Base-by-base conservation (phyloP, 92 coral and sea anemone species). In the Epizoanthus stellaris region DNA sequence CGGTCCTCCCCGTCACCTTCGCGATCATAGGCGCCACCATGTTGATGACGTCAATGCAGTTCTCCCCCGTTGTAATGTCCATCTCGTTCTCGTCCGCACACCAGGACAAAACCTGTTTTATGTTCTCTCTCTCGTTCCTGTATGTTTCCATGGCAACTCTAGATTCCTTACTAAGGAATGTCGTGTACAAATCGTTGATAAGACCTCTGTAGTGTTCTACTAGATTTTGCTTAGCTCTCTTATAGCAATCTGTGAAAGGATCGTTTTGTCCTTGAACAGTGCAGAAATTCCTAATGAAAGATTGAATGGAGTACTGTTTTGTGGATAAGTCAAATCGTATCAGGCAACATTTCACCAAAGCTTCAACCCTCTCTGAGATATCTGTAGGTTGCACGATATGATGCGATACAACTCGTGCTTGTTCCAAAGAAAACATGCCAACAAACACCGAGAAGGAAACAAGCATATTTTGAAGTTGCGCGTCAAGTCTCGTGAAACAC, bases 51-150 rank as follows among this genome's bases (percentile, higher is more conserved):
- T 87, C 84, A 54, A 93, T 82, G 64, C 73, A 75, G 2, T 39
- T 21, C 56, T 40, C 14, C 70, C 85, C 87, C n/a, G 66, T n/a
- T 5, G 62, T 52, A 30, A 13, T 71, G 4, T 40, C n/a, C 14
- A 71, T 30, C 36, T 53, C 84, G 9, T 79, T 67, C 16, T 74
- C 93, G 12, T 73, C 68, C 12, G 83, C 59, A 53, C 90, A 86
- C 93, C 93, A 90, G 3, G 72, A 21, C 53, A 84, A 70, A 14
- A 90, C 70, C 81, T 93, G 87, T 62, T 66, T 85, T 60, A 93
- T 82, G 85, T 88, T 93, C 6, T 74, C 85, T 21, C 77, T 89
- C 67, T 93, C 93, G 6, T 58, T 39, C 21, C 73, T 82, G 88
- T 74, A 93, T 19, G 19, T 73, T 14, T 59, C 52, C 6, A 93